phyloP scores from a whole-genome alignment of 2,797 vertebrate genomes.

The Bufotes viridis region DNA sequence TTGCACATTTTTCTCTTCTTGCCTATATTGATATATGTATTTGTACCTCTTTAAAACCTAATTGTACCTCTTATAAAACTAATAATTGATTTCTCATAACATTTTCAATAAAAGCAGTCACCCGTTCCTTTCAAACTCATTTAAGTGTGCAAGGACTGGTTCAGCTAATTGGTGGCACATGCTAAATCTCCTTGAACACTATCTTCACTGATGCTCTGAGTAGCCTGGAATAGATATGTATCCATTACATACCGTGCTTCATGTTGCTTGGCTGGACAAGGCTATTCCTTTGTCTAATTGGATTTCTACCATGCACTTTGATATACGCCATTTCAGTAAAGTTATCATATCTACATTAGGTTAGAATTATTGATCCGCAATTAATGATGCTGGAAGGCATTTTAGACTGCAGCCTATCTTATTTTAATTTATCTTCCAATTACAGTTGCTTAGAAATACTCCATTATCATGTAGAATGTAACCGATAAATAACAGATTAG shows the following conservation, averaged over 20 bases:
- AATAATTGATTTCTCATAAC: constrained; percentile 41
- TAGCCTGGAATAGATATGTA: constrained; percentile 38
- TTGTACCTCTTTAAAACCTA: background rate
- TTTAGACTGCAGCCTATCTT: constrained; percentile 51
- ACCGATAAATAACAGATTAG: background rate
- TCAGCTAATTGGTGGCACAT: constrained; percentile 57
- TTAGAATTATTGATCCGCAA: constrained; percentile 60
- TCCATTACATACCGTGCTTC: constrained; percentile 37
- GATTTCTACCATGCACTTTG: constrained; percentile 53
- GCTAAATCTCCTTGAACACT: constrained; percentile 41
- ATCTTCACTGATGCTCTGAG: constrained; percentile 52
- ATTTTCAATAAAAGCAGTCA: constrained; percentile 54
- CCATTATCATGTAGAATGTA: constrained; percentile 35
- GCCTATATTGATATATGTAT: constrained; percentile 7
- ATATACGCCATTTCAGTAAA: constrained; percentile 52
- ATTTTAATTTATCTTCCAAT: constrained; percentile 55
- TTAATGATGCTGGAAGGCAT: constrained; percentile 57
- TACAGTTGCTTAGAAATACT: constrained; percentile 50
- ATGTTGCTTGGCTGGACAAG: constrained; percentile 42
- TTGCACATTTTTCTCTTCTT: background rate
- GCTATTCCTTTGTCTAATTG: constrained; percentile 51
- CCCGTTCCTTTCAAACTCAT: constrained; percentile 39
- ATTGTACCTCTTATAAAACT: constrained; percentile 33
- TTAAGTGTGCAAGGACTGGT: constrained; percentile 38
- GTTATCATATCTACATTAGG: constrained; percentile 62